phyloP scores from a whole-genome alignment of 2,797 vertebrate genomes.

The Artibeus lituratus region DNA sequence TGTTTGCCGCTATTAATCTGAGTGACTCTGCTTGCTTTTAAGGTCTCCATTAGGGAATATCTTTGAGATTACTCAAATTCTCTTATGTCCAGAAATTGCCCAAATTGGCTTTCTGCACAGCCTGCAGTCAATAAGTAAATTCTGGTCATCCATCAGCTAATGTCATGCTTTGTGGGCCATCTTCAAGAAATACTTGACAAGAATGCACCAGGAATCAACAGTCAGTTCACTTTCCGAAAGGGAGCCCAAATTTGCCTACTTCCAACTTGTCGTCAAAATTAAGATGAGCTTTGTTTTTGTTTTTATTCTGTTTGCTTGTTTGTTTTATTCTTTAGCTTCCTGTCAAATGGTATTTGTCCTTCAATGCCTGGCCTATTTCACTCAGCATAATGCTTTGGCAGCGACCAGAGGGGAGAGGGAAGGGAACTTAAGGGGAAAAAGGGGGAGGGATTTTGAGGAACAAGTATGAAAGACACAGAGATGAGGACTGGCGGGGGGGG shows the following conservation, averaged over 20 bases:
- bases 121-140: not conserved
- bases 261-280: not conserved
- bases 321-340: no score
- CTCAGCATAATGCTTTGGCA: no score
- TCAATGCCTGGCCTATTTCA: no score
- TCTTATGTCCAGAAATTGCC: constrained; percentile 35
- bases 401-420: no score
- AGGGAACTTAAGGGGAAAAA: no score
- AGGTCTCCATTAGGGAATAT: constrained; percentile 17
- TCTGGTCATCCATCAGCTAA: not conserved
- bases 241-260: not conserved
- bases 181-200: not conserved
- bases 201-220: not conserved
- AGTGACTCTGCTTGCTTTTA: not conserved
- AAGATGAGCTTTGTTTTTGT: not conserved
- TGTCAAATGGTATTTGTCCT: no score
- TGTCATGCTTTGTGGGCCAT: not conserved
- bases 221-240: not conserved
- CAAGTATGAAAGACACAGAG: no score
- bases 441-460: no score
- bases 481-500: no score
- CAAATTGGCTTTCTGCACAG: constrained; percentile 18
- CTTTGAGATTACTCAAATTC: constrained; percentile 47
- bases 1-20: not conserved
- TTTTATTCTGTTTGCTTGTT: no score